Evolutionary conservation across 1,140 invertebrate species (phyloP), one percentile per base, ranked within the genome.

Genomic region (Sarcophaga peregrina): DNA sequence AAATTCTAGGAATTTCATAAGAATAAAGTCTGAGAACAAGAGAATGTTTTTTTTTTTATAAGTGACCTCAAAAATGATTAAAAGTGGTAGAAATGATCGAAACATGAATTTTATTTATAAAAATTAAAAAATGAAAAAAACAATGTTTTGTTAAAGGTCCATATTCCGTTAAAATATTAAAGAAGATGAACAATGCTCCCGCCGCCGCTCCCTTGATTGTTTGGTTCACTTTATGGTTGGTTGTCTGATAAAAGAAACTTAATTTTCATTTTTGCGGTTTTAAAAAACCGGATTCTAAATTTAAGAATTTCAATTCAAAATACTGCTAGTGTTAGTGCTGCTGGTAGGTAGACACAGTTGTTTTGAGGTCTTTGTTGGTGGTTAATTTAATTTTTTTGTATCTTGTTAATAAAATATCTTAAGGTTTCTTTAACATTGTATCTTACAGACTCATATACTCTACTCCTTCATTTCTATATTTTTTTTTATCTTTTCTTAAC

Each of bases 101-200:
- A 37, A 37, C 25, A 37, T 37, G 25, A 37, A 37, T 37, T 37
- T 4, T 37, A 2, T 2, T 37, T 37, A 37, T 37, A 37, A 37
- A 37, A 37, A 37, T 2, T 4, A 37, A 37, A 37, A 37, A 37
- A 37, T 2, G 1, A 37, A 37, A 37, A 37, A 37, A 37, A 37
- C 25, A 37, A 37, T 37, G 25, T 37, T 37, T 37, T 37, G 25
- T 37, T 37, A 37, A 37, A 37, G 25, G 15, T n/a, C 54, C 54
- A 58, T 68, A 8, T 68, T 68, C 62, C 62, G 62, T 68, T 58
- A 68, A 68, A 68, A n/a, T 20, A n/a, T 20, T 68, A 52, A 58
- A n/a, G n/a, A 58, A 58, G n/a, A 58, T 37, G 25, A 37, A 37
- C 25, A 37, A 37, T 37, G 25, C 25, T 37, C 4, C 25, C 25